Conservation (phyloP, 30 jellyfish, hydroid and myxozoan genomes). For the Hydractinia echinata region DNA sequence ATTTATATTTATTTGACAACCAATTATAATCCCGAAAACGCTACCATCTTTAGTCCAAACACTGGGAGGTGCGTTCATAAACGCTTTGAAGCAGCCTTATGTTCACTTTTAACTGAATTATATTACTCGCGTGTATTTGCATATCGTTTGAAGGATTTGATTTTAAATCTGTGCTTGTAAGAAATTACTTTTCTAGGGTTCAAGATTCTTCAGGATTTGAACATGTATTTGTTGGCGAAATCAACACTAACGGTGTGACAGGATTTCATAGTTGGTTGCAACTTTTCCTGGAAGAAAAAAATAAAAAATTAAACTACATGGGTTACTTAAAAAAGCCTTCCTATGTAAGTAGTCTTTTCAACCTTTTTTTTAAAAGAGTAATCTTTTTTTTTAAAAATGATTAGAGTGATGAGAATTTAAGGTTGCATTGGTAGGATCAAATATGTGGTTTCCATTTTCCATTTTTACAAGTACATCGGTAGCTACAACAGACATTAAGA, state of each 20-base stretch:
- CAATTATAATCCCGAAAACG: too few relatives aligned
- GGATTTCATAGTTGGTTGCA: slow-evolving; percentile 94
- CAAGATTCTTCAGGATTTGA: slow-evolving; percentile 89
- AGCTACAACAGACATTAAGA: too few relatives aligned
- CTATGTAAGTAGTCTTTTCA: slow-evolving; percentile 31
- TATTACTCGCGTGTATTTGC: too few relatives aligned
- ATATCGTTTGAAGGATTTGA: too few relatives aligned
- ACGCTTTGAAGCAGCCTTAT: too few relatives aligned
- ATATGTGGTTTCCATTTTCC: neutral
- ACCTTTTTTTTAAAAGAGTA: neutral
- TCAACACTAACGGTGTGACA: slow-evolving; percentile 47
- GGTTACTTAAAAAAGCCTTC: slow-evolving; percentile 59
- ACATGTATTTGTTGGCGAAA: slow-evolving; percentile 90
- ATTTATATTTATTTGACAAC: too few relatives aligned
- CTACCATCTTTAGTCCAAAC: too few relatives aligned
- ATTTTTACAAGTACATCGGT: too few relatives aligned
- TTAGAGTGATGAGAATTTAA: neutral
- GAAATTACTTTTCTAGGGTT: slow-evolving; percentile 28
- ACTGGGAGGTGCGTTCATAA: too few relatives aligned
- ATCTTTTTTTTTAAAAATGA: neutral
- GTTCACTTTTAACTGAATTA: too few relatives aligned
- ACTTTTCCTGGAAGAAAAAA: slow-evolving; percentile 67
- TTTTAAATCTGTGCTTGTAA: neutral
- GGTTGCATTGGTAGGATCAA: neutral
- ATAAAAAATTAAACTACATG: slow-evolving; percentile 45